Evolutionary conservation across 2,113 vertebrate species (phyloP), one percentile per base, ranked within the genome.

Genomic region (Arvicanthis niloticus): DNA sequence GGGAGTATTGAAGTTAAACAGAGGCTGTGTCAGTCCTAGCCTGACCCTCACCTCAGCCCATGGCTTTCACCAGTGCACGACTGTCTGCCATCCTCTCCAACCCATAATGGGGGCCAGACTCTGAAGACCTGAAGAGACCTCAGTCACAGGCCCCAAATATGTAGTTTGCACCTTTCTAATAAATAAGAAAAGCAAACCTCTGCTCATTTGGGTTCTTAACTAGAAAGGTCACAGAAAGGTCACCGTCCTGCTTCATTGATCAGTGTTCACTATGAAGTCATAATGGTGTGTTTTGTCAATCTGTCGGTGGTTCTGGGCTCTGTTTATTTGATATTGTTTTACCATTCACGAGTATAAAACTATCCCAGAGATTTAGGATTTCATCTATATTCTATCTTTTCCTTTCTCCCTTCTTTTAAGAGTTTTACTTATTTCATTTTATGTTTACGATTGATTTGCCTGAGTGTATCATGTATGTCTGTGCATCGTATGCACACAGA

Each of bases 371-470:
- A 93, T 92, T 78, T 73, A 65, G 48, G 90, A 56, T 87, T 95
- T 31, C 94, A 40, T 95, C 91, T 78, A 51, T 11, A 68, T 75
- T 17, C 58, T 95, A 51, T 40, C 68, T 92, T 96, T 78, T 97
- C 96, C 97, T 96, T 90, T 97, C 85, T 97, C 60, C 62, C 16
- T 91, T 96, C 80, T 81, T 93, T 15, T 58, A 37, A n/a, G n/a
- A 62, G 17, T 42, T 17, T 9, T 7, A 58, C 22, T 40, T 84
- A 42, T n/a, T 56, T 77, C 29, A 15, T 77, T 58, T 56, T 56
- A 4, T 81, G 34, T 81, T 81, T 78, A 34, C 8, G 9, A 22
- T 34, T 37, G 34, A 15, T 40, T 58, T 58, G 53, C 53, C 37
- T 82, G 53, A 26, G 53, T 82, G 19, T n/a, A 13, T 72, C 16